phyloP scores from a whole-genome alignment of 2,888 invertebrate species.

The Cataglyphis albicans region DNA sequence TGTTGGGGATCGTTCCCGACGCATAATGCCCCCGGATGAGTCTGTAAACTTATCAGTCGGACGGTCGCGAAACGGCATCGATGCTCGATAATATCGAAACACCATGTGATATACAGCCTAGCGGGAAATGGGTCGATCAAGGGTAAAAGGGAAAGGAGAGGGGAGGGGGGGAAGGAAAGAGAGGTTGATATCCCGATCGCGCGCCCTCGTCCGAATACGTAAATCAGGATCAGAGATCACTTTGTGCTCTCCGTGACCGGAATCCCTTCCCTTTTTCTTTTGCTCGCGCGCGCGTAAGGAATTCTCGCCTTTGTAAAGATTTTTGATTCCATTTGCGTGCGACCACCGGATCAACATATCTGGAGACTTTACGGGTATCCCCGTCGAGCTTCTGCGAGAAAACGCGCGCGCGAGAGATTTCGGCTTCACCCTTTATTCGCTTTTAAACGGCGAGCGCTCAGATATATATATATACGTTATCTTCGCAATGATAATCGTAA shows the following conservation, averaged over 20 bases:
- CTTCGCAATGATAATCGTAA: conserved; percentile 57
- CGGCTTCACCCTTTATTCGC: conserved; percentile 9
- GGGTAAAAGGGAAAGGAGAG: too few species aligned
- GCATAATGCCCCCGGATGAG: conserved; percentile 51
- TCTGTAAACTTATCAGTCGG: conserved; percentile 55
- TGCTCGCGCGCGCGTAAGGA: neutral
- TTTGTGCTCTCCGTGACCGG: conserved; percentile 39
- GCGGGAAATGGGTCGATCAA: conserved; percentile 55
- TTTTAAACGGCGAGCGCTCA: conserved; percentile 7
- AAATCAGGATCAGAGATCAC: conserved; percentile 73
- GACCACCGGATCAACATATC: conserved; percentile 47
- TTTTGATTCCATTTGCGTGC: conserved; percentile 30
- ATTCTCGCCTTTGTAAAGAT: conserved; percentile 26
- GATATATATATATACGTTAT: conserved; percentile 21
- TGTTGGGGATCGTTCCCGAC: conserved; percentile 46
- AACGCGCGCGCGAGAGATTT: conserved; percentile 14
- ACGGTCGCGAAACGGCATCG: conserved; percentile 62
- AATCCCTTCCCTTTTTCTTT: neutral
- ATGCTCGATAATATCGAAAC: conserved; percentile 72
- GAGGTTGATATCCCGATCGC: conserved; percentile 54
- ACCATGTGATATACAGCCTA: conserved; percentile 65
- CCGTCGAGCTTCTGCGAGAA: neutral
- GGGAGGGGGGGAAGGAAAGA: too few species aligned
- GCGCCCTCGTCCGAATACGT: conserved; percentile 61
- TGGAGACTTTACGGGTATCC: conserved; percentile 12